Evolutionary conservation across 2,113 vertebrate genomes (phyloP).

Genomic region (Proterorhinus semilunaris): DNA sequence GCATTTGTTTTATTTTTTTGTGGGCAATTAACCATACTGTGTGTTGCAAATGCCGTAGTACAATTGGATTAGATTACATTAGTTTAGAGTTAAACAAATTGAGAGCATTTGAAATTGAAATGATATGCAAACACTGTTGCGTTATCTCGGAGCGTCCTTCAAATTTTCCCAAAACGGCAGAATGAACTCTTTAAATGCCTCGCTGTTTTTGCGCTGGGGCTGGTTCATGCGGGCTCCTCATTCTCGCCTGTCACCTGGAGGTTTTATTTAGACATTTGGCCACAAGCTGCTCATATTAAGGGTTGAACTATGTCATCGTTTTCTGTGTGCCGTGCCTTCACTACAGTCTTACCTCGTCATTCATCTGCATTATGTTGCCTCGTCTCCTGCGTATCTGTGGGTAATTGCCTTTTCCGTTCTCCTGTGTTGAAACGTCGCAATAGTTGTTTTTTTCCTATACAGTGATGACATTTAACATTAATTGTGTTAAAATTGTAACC

Average conservation of each 20-base stretch:
- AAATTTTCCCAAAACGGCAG: not conserved
- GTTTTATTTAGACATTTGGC: slow-evolving; percentile 26
- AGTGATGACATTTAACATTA: not conserved
- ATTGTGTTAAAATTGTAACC: not conserved
- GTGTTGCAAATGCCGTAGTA: no score
- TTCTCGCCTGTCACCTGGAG: slow-evolving; percentile 23
- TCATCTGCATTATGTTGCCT: slow-evolving; percentile 46
- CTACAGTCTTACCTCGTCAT: slow-evolving; percentile 57
- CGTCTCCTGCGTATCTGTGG: not conserved
- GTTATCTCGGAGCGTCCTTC: not conserved
- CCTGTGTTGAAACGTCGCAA: not conserved
- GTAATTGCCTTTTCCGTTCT: not conserved
- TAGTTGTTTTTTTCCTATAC: not conserved
- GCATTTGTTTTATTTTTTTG: no score
- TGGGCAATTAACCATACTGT: no score
- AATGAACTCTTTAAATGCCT: not conserved
- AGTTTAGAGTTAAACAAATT: no score
- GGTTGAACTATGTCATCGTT: slow-evolving; percentile 30
- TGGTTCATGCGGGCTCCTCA: slow-evolving; percentile 36
- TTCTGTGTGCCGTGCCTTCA: slow-evolving; percentile 37
- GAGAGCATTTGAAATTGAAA: no score
- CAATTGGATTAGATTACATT: no score
- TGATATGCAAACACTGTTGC: not conserved
- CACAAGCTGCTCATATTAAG: slow-evolving; percentile 30
- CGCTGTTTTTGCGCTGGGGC: slow-evolving; percentile 12